phyloP scores from a whole-genome alignment of 2,797 vertebrate genomes.

The Harpagifer antarcticus region DNA sequence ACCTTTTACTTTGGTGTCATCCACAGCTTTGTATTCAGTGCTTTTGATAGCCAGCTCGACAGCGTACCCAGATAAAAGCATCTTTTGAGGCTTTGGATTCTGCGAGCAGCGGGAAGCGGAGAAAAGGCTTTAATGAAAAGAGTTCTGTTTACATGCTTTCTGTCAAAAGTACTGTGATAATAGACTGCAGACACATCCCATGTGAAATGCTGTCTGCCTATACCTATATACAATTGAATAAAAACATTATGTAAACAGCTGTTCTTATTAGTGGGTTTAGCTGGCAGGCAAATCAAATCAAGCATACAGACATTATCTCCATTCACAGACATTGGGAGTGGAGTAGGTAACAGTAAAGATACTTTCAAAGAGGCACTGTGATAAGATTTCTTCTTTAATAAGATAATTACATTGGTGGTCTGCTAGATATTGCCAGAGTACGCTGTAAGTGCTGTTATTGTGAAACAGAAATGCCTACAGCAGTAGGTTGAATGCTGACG shows the following conservation, averaged over 20 bases:
- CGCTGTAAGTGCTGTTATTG: constrained; percentile 4
- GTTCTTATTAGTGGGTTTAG: neutral
- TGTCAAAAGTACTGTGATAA: neutral
- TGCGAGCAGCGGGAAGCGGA: constrained; percentile 67
- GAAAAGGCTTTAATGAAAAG: constrained; percentile 9
- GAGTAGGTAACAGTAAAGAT: neutral
- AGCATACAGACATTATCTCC: neutral
- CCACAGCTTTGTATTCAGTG: constrained; percentile 97
- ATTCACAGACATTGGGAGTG: neutral
- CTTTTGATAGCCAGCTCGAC: constrained; percentile 98
- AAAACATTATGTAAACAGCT: neutral
- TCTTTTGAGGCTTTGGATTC: constrained; percentile 88
- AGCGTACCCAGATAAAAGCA: constrained; percentile 95
- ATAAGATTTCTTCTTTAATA: constrained; percentile 25
- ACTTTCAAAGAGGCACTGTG: neutral
- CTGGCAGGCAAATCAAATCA: neutral
- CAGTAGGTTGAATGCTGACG: neutral
- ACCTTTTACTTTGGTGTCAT: constrained; percentile 95
- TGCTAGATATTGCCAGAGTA: constrained; percentile 6
- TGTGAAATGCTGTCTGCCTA: neutral
- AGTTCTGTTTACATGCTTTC: constrained; percentile 11
- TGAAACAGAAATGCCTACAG: constrained; percentile 4
- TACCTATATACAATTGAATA: neutral
- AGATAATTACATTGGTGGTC: constrained; percentile 7
- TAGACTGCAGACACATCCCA: neutral